phyloP scores from a whole-genome alignment of 2,113 vertebrate species.

The Recurvirostra avosetta region DNA sequence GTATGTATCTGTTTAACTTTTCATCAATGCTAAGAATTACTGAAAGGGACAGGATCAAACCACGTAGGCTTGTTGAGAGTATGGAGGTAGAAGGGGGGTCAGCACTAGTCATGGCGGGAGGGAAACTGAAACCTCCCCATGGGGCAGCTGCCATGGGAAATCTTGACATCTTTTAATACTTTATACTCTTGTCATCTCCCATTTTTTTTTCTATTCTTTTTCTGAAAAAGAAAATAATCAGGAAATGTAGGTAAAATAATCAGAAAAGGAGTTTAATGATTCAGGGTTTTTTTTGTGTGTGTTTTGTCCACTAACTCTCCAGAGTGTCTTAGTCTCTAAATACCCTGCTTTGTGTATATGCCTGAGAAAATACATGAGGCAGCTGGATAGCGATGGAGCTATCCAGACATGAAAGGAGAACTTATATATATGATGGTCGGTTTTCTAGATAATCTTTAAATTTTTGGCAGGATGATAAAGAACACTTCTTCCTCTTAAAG shows the following conservation, averaged over 20 bases:
- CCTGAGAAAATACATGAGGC: background rate
- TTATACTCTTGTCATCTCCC: background rate
- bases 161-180: background rate
- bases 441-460: background rate
- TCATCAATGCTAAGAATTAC: background rate
- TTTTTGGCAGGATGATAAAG: background rate
- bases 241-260: background rate
- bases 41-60: background rate
- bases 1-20: background rate
- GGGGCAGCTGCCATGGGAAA: background rate
- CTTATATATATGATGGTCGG: background rate
- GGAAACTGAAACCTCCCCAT: background rate
- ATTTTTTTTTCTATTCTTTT: background rate
- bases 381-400: background rate
- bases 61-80: accelerated
- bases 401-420: background rate
- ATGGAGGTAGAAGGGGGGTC: background rate
- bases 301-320: background rate
- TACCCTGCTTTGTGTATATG: background rate
- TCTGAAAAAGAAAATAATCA: background rate
- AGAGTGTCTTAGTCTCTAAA: background rate
- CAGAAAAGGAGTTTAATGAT: background rate
- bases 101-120: background rate
- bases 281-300: accelerated
- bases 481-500: background rate